phyloP scores from a whole-genome alignment of 2,797 vertebrate genomes.

The Aplochiton taeniatus region DNA sequence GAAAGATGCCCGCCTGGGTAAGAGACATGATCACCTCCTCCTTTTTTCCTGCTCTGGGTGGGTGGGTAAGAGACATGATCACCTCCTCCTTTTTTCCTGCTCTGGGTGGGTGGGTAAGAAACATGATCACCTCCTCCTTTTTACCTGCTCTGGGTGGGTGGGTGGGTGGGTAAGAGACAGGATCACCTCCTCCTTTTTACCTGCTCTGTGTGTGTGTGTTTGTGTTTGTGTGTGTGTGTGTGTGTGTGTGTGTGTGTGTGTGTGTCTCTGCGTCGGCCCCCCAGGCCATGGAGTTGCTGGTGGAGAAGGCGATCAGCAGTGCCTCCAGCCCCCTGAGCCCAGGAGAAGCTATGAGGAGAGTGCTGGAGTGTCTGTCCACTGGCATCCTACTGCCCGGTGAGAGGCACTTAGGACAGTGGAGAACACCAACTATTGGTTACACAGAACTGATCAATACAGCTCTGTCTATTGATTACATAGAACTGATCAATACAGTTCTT shows the following conservation, averaged over 20 bases:
- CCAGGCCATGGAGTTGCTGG: slow-evolving; percentile 79
- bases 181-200: neutral
- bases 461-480: neutral
- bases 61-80: neutral
- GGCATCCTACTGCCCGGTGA: slow-evolving; percentile 77
- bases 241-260: no score
- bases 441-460: neutral
- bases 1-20: slow-evolving; percentile 83
- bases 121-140: neutral
- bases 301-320: slow-evolving; percentile 80
- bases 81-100: neutral
- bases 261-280: neutral
- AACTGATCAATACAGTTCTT: no score
- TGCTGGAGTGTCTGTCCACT: slow-evolving; percentile 77
- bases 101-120: neutral
- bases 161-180: slow-evolving; percentile 74
- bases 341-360: slow-evolving; percentile 74
- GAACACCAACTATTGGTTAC: neutral
- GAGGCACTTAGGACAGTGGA: no score
- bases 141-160: neutral
- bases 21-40: slow-evolving; percentile 12
- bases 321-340: slow-evolving; percentile 70
- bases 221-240: neutral
- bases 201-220: neutral
- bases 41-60: neutral